Evolutionary conservation across 2,113 vertebrate species (phyloP).

Genomic region (Nothoprocta perdicaria): DNA sequence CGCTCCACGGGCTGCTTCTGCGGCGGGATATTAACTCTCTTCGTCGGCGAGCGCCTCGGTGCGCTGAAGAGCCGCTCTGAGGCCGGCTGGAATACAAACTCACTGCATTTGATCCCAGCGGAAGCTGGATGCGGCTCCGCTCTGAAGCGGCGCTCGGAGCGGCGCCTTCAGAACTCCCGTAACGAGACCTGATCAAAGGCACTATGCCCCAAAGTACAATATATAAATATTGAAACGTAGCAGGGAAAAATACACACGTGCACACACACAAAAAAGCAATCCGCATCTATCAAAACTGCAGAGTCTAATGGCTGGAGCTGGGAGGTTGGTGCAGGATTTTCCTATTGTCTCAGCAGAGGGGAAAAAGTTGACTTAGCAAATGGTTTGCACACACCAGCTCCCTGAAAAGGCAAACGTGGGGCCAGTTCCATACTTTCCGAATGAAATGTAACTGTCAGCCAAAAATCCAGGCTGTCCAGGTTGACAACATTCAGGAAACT

Average conservation of each 20-base stretch:
- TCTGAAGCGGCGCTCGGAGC: not conserved
- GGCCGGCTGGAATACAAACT: constrained; percentile 56
- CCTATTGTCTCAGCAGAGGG: constrained; percentile 73
- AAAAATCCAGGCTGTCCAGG: constrained; percentile 73
- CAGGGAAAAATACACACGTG: not conserved
- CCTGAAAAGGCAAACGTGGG: constrained; percentile 60
- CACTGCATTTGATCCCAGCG: constrained; percentile 5
- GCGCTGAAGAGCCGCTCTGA: not conserved
- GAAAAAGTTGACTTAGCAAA: constrained; percentile 69
- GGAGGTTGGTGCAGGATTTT: constrained; percentile 41
- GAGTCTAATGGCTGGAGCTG: constrained; percentile 41
- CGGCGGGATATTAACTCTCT: not conserved
- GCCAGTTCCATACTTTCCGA: constrained; percentile 64
- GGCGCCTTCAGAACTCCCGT: not conserved
- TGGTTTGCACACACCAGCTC: constrained; percentile 64
- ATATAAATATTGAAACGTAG: not conserved
- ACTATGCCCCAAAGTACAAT: not conserved
- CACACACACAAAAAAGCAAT: not conserved
- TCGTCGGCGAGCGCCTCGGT: too few relatives aligned
- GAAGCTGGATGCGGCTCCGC: constrained; percentile 30
- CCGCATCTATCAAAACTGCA: not conserved
- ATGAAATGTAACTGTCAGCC: constrained; percentile 71
- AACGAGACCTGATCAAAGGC: constrained; percentile 11
- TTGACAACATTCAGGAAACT: constrained; percentile 77
- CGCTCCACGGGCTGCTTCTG: not conserved